Evolutionary conservation across 1,140 invertebrate species (phyloP).

Genomic region (Tachypleus tridentatus): DNA sequence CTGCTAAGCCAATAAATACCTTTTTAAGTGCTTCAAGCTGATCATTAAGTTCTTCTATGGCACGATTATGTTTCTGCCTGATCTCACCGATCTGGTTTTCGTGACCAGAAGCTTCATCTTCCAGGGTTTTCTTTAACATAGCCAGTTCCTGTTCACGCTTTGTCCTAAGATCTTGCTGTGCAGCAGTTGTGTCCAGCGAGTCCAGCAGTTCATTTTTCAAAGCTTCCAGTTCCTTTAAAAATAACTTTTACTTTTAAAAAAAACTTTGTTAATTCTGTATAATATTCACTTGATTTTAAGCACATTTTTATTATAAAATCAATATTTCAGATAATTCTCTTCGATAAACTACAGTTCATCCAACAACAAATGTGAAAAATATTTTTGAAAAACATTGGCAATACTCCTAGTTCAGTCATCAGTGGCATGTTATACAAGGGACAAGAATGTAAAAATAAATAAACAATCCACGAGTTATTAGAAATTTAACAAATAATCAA

Average conservation of each 20-base stretch:
- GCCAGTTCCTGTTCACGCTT: slow-evolving; percentile 92
- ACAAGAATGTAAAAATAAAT: no score
- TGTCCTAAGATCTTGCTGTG: slow-evolving; percentile 81
- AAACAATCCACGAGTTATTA: no score
- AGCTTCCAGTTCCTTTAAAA: slow-evolving; percentile 68
- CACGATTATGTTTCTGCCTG: slow-evolving; percentile 80
- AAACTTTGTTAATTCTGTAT: no score
- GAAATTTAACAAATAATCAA: no score
- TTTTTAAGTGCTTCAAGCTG: slow-evolving; percentile 85
- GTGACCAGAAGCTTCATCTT: slow-evolving; percentile 71
- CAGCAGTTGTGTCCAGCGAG: slow-evolving; percentile 84
- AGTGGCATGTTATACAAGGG: no score
- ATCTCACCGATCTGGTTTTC: slow-evolving; percentile 71
- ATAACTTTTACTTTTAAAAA: neutral
- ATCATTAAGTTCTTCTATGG: slow-evolving; percentile 71
- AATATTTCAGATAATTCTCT: no score
- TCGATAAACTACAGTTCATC: no score
- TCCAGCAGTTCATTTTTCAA: slow-evolving; percentile 92
- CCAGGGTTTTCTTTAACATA: slow-evolving; percentile 76
- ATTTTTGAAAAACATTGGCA: no score
- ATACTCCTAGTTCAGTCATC: no score
- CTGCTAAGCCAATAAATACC: slow-evolving; percentile 20
- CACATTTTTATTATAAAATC: no score
- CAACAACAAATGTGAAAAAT: no score
- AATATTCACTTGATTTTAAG: no score